Evolutionary conservation across 2,113 vertebrate genomes (phyloP), one percentile per base, ranked within the genome.

Genomic region (Agapornis roseicollis): DNA sequence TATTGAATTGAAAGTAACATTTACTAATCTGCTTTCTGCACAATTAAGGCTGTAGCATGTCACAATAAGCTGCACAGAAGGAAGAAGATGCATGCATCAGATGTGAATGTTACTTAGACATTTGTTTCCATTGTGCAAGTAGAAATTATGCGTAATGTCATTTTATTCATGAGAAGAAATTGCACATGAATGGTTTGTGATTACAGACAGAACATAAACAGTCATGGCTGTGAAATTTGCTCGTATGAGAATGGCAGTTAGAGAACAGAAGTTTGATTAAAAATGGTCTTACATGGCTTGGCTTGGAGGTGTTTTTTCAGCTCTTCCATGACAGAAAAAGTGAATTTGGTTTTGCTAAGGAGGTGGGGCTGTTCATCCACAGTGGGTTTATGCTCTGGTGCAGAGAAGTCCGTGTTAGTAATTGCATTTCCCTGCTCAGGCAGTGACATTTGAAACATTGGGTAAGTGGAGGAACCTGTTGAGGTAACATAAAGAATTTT

Each of bases 71-170:
- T 74, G 60, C 69, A 88, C 39, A 71, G 79, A 80, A 95, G 56
- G 46, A 82, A 89, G n/a, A 90, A 65, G 39, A 78, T 65, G 10
- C 13, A n/a, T 94, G 68, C 90, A 58, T 90, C 58, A 61, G 56
- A 85, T 76, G 23, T 44, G 41, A 88, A 41, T 78, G 13, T 94
- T 94, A 89, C 68, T 92, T 82, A 80, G 79, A 77, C 78, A 77
- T 66, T 95, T 96, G 60, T 86, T 94, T 91, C 46, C n/a, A 76
- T 65, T 81, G 27, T 92, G 63, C 49, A 81, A 83, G 81, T 72
- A 93, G 52, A 93, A 88, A 86, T 80, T 71, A 81, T 91, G 56
- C 86, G 52, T 82, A 91, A 93, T 70, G 58, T 64, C 50, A 69
- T 89, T 94, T 93, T 85, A 70, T 88, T 94, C 10, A 13, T 78